These are phyloP conservation scores for Euphydryas editha DNA, from an alignment of 2,888 invertebrate species.

Conservation along the genomic window DNA sequence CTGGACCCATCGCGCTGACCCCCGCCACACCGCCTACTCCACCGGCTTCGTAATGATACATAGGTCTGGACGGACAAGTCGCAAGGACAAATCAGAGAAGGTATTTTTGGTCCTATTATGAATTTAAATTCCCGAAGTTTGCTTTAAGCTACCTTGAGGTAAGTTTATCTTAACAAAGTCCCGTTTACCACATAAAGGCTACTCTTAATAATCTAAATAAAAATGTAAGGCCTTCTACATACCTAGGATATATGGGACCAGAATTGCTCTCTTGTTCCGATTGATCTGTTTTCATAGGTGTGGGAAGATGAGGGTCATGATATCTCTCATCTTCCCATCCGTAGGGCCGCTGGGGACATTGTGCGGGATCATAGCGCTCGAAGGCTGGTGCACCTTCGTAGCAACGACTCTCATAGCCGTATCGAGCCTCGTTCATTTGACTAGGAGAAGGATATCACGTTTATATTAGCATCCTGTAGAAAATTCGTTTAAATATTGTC, in stretches of 20 bases:
- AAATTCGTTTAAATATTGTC: not conserved
- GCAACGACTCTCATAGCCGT: conserved; percentile 79
- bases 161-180: conserved; percentile 46
- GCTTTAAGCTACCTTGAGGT: not conserved
- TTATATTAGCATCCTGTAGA: not conserved
- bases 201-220: conserved; percentile 1
- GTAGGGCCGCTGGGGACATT: conserved; percentile 78
- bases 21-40: conserved; percentile 84
- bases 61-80: conserved; percentile 84
- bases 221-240: conserved; percentile 48
- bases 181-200: conserved; percentile 77
- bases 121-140: conserved; percentile 19
- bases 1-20: conserved; percentile 86
- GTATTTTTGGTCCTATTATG: conserved; percentile 13
- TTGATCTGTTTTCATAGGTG: conserved; percentile 88
- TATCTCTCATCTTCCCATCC: conserved; percentile 85
- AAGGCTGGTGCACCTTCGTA: conserved; percentile 81
- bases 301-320: conserved; percentile 83
- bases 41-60: conserved; percentile 90
- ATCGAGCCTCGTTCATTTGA: conserved; percentile 85
- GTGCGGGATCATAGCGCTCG: conserved; percentile 81
- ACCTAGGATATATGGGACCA: conserved; percentile 90
- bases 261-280: conserved; percentile 86
- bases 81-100: conserved; percentile 24
- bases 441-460: conserved; percentile 49